A percentile compares a stretch with the other conserved stretches of the same genome.
These are phyloP conservation scores for Caprella mutica DNA, from an alignment of 2,888 invertebrate species.

Conservation along the genomic window DNA sequence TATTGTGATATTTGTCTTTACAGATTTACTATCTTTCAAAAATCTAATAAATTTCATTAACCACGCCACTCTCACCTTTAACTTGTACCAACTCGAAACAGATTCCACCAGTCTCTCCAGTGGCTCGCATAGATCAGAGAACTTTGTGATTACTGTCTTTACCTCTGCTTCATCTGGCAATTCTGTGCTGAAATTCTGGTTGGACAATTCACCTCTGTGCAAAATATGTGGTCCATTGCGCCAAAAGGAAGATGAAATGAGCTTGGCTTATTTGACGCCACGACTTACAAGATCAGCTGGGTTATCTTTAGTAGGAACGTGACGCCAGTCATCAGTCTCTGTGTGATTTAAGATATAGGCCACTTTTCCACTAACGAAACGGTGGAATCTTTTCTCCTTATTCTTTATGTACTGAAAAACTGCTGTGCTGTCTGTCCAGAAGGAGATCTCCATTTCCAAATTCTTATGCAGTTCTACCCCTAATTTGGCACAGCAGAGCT, in stretches of 20 bases:
- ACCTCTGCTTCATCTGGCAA: too few species aligned
- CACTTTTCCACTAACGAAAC: conserved; percentile 10
- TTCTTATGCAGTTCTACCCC: neutral
- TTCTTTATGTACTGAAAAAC: conserved; percentile 11
- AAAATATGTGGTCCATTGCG: conserved; percentile 1
- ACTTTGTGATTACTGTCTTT: too few species aligned
- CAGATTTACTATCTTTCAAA: neutral
- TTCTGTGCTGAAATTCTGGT: neutral
- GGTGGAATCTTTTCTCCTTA: conserved; percentile 7
- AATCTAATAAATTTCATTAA: neutral
- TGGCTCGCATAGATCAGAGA: too few species aligned
- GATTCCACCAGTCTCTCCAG: too few species aligned
- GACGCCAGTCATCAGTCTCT: neutral
- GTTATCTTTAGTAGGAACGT: conserved; percentile 6
- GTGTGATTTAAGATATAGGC: neutral
- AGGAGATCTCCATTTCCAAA: neutral
- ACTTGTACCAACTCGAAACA: neutral
- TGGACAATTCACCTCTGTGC: neutral
- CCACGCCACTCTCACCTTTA: neutral
- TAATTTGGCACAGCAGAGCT: neutral
- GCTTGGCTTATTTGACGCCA: neutral
- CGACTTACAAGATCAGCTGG: conserved; percentile 1
- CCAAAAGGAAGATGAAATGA: neutral
- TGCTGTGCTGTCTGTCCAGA: conserved; percentile 13
- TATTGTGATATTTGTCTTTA: neutral